A percentile compares a stretch with the other conserved stretches of the same genome.
Conservation (phyloP, 2,797 vertebrate species). For the Garrulus glandarius region DNA sequence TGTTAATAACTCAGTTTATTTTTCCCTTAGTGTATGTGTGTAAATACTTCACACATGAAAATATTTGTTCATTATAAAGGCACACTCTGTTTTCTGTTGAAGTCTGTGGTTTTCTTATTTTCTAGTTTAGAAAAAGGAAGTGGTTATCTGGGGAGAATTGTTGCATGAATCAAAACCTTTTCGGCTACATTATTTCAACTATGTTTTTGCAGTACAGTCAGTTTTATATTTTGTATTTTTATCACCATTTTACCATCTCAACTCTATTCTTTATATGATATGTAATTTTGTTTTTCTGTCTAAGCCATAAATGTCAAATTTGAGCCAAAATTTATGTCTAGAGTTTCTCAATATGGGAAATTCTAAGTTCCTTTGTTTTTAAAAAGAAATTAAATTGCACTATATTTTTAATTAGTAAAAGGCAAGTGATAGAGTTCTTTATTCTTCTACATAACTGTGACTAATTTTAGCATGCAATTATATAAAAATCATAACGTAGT, state of each 20-base stretch:
- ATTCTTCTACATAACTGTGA: neutral
- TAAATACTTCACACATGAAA: neutral
- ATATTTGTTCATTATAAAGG: neutral
- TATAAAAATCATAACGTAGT: neutral
- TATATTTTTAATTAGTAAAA: neutral
- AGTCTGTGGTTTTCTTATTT: constrained; percentile 39
- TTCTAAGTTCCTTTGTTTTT: neutral
- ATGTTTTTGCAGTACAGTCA: neutral
- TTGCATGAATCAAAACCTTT: neutral
- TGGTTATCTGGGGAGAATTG: neutral
- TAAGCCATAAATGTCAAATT: neutral
- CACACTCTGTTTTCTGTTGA: neutral
- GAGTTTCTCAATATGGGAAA: neutral
- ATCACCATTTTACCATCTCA: neutral
- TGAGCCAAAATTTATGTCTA: neutral
- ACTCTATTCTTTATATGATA: neutral
- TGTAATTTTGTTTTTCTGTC: neutral
- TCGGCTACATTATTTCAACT: neutral
- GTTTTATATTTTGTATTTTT: neutral
- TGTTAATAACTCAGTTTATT: neutral
- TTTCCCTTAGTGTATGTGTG: neutral
- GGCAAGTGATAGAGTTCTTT: neutral
- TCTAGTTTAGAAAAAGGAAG: constrained; percentile 32
- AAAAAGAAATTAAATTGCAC: neutral
- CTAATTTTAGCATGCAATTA: neutral